Evolutionary conservation across 1,140 invertebrate genomes (phyloP), one percentile per base, ranked within the genome.

Genomic region (Probaryconus sp.): DNA sequence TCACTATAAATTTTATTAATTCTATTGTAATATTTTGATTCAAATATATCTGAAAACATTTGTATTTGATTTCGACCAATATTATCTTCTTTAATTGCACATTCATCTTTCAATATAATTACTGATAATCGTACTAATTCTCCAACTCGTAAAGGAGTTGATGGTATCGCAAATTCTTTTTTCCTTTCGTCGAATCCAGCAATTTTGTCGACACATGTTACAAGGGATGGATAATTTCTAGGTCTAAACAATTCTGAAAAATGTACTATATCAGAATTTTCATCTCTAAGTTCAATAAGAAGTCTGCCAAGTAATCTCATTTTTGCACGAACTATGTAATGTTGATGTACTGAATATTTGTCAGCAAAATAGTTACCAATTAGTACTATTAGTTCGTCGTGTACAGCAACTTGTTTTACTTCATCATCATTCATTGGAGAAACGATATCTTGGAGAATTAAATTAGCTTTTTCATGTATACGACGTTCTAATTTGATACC

Each of bases 291-390:
- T 16, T 51, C 5, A 0, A 51, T n/a, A 0, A 64, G 10, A 2
- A 64, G 7, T 64, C 37, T 43, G 24, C 6, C 24, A 0, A 63
- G 6, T n/a, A 40, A 16, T 21, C 47, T 7, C 30, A 64, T 51
- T 26, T 53, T 64, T 13, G 30, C 30, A 3, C 58, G 37, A 0
- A 63, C 21, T 0, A 31, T 51, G 4, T 37, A 47, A 28, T 63
- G 2, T 31, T 63, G 45, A 31, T 30, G 9, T 50, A 33, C 1
- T 1, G 3, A 33, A n/a, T 16, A 42, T 28, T 47, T 60, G 13
- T 47, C 42, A 6, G 40, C 55, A 5, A 26, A 60, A 37, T 45
- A 37, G 37, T 60, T 60, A 5, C 26, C 55, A 5, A 60, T 21
- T 18, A 37, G 6, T 7, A 60, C n/a, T 1, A 47, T 60, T 5